Conservation (phyloP, 2,888 invertebrate species). For the Rotaria macrura region DNA sequence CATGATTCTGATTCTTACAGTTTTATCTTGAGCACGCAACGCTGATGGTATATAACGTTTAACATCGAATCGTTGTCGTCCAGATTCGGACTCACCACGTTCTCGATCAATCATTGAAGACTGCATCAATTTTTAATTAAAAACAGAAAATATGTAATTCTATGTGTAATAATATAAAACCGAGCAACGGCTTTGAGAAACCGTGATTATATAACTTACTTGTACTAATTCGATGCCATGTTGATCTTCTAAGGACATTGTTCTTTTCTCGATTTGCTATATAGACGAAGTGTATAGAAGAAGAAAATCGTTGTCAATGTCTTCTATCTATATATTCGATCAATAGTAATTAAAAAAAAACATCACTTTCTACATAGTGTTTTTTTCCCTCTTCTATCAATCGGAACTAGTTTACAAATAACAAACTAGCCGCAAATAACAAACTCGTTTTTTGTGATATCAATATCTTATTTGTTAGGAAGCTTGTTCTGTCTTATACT, state of each 20-base stretch:
- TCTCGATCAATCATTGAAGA: neutral
- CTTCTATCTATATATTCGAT: neutral
- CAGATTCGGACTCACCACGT: neutral
- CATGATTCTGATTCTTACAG: neutral
- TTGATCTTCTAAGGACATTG: constrained; percentile 1
- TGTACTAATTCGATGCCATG: neutral
- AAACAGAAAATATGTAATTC: neutral
- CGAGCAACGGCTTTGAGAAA: neutral
- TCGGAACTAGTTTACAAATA: neutral
- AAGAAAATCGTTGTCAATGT: neutral
- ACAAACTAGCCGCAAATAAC: neutral
- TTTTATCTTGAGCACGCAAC: neutral
- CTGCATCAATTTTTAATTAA: neutral
- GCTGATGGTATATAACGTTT: neutral
- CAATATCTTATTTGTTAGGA: neutral
- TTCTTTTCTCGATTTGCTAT: neutral
- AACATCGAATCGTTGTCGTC: neutral
- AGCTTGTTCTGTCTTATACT: neutral
- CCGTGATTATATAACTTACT: neutral
- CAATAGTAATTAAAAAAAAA: neutral
- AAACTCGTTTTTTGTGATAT: neutral
- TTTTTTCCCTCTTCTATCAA: neutral
- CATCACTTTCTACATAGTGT: neutral
- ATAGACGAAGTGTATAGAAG: neutral
- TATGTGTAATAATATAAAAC: neutral